Evolutionary conservation across 2,888 invertebrate genomes (phyloP), one percentile per base, ranked within the genome.

Genomic region (Conus canariensis): DNA sequence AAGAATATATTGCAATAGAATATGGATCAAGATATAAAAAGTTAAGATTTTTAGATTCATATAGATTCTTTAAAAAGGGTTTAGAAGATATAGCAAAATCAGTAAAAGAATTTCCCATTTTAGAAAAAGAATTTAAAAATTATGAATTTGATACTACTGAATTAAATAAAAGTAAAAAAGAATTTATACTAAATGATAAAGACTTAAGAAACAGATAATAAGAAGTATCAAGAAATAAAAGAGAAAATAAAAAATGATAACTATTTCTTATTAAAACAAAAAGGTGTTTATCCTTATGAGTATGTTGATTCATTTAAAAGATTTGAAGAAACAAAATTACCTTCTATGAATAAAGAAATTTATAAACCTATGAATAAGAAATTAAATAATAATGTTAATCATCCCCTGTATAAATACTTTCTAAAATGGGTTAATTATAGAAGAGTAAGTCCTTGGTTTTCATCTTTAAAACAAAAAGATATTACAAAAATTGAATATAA

Each of bases 401-500:
- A n/a, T n/a, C n/a, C n/a, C n/a, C n/a, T n/a, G n/a, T 60, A 91
- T 67, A 30, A 74, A 90, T 91, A 92, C 70, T 91, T 85, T 91
- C 91, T 91, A 80, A 90, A 92, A 85, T 70, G 70, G 70, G 1
- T 4, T 70, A 70, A 70, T 70, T 70, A 70, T 19, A 70, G 70
- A 70, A 70, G 22, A 70, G 70, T 70, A 70, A 70, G 70, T 70
- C 2, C 2, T 4, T 70, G 70, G 70, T 70, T 70, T 30, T 30
- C 30, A 1, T 1, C 30, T 30, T 30, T 30, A 30, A 30, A 30
- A 30, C 30, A 30, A 30, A 30, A 30, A 30, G 30, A 30, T 30
- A 30, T 30, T 30, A 30, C 30, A 30, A 30, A 30, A 30, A 30
- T n/a, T n/a, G n/a, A 30, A 30, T 30, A 30, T 2, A 0, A 30